Evolutionary conservation across 1,140 invertebrate species (phyloP), one percentile per base, ranked within the genome.

Genomic region (Nylanderia fulva): DNA sequence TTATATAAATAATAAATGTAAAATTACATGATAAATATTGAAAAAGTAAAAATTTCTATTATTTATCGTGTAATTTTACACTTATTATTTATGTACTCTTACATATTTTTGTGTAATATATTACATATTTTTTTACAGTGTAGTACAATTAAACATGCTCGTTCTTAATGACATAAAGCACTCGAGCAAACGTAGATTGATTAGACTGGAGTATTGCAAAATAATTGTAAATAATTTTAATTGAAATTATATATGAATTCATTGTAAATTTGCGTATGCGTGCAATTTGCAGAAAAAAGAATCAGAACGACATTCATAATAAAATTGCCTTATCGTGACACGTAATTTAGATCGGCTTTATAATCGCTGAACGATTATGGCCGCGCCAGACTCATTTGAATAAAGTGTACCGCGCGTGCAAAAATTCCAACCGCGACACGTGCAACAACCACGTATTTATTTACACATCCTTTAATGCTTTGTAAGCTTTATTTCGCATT

Each of bases 361-460:
- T 69, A 88, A 87, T 88, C 76, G 64, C 58, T 24, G 7, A 39
- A 60, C 64, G 75, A 88, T 85, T 85, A 85, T 24, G 15, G 77
- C 36, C 64, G 66, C 68, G 52, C 36, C 68, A 29, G 21, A 61
- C 48, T 88, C 58, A 85, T 88, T 88, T 88, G 63, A 88, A 88
- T 85, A 85, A 79, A 85, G 52, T 66, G 48, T 88, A 71, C 66
- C 63, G 48, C 52, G 36, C 29, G 71, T 68, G 54, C 45, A 79
- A 83, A 88, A 88, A 77, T 87, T 69, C 56, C 68, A 61, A 45
- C 58, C 75, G 61, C 69, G 56, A 82, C 86, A 85, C 63, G 29
- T 86, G 52, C 11, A 36, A 0, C 39, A 24, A 29, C 8, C 13
- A 29, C 29, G 29, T 42, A 68, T 68, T 64, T 21, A 36, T 48